Conservation (phyloP, 1,140 invertebrate genomes). For the Drosophila truncata region DNA sequence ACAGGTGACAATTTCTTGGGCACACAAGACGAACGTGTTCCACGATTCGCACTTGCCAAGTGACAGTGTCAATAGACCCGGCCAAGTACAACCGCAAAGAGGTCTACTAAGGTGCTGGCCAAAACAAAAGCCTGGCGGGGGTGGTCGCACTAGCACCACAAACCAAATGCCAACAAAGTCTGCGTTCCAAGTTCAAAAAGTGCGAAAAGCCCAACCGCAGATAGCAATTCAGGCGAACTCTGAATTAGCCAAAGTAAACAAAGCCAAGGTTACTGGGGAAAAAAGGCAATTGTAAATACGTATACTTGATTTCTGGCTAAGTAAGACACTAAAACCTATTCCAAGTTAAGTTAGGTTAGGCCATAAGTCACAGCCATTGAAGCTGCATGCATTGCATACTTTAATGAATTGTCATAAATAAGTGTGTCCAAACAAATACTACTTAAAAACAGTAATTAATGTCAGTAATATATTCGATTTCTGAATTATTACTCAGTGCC, state of each 20-base stretch:
- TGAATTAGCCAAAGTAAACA: constrained; percentile 24
- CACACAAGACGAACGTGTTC: constrained; percentile 68
- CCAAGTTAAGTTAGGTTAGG: neutral
- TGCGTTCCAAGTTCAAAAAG: constrained; percentile 15
- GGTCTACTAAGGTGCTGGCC: constrained; percentile 3
- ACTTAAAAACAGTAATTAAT: neutral
- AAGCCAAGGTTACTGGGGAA: constrained; percentile 13
- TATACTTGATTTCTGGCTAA: neutral
- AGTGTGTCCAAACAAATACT: constrained; percentile 1
- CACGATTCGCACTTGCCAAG: constrained; percentile 55
- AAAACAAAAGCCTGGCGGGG: constrained; percentile 17
- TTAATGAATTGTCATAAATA: neutral
- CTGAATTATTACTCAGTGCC: neutral
- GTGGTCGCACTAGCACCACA: constrained; percentile 1
- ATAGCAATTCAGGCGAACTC: constrained; percentile 7
- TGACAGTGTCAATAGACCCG: constrained; percentile 63
- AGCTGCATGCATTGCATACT: neutral
- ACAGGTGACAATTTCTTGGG: constrained; percentile 60
- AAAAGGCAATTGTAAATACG: neutral
- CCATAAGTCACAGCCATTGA: neutral
- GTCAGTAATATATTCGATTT: neutral
- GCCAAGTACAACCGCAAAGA: constrained; percentile 44
- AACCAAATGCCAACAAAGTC: constrained; percentile 7
- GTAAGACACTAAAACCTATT: neutral
- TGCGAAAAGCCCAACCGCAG: constrained; percentile 34